A percentile compares a stretch with the other conserved stretches of the same genome.
phyloP scores from a whole-genome alignment of 1,140 invertebrate genomes.

The Brachionus plicatilis region DNA sequence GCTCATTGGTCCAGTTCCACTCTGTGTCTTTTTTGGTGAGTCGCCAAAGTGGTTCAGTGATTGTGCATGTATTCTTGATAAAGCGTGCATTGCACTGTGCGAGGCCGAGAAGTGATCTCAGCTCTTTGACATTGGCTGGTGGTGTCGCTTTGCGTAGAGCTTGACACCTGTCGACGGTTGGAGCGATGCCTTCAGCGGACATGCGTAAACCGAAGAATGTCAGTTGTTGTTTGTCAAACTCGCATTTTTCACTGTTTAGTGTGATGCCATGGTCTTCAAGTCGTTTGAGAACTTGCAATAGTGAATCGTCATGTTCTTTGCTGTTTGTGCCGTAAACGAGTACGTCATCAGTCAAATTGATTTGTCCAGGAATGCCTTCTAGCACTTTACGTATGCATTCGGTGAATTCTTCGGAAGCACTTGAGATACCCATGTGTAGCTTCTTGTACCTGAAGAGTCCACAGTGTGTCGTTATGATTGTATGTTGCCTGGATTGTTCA shows the following conservation, averaged over 20 bases:
- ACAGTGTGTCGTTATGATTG: conserved; percentile 57
- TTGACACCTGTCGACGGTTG: conserved; percentile 39
- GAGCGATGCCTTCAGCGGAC: conserved; percentile 39
- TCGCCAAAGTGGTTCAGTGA: conserved; percentile 42
- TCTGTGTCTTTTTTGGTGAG: conserved; percentile 45
- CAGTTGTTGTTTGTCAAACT: conserved; percentile 45
- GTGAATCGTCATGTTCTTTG: conserved; percentile 43
- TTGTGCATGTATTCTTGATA: not conserved
- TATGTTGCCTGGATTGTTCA: conserved; percentile 44
- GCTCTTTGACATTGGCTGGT: conserved; percentile 31
- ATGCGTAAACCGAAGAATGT: conserved; percentile 50
- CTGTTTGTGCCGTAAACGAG: conserved; percentile 43
- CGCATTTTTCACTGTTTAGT: conserved; percentile 51
- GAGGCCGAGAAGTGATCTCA: conserved; percentile 34
- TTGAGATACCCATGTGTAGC: conserved; percentile 53
- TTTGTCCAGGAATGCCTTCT: conserved; percentile 7
- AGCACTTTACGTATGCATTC: conserved; percentile 41
- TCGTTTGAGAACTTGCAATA: conserved; percentile 43
- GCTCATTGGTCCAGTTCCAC: conserved; percentile 43
- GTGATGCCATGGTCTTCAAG: conserved; percentile 44
- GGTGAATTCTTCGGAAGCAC: conserved; percentile 42
- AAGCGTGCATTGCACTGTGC: not conserved
- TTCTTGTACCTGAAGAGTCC: conserved; percentile 50
- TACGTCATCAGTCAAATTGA: conserved; percentile 44
- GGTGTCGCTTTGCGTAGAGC: conserved; percentile 39